phyloP scores from a whole-genome alignment of 2,888 invertebrate species.

The Myathropa florea region DNA sequence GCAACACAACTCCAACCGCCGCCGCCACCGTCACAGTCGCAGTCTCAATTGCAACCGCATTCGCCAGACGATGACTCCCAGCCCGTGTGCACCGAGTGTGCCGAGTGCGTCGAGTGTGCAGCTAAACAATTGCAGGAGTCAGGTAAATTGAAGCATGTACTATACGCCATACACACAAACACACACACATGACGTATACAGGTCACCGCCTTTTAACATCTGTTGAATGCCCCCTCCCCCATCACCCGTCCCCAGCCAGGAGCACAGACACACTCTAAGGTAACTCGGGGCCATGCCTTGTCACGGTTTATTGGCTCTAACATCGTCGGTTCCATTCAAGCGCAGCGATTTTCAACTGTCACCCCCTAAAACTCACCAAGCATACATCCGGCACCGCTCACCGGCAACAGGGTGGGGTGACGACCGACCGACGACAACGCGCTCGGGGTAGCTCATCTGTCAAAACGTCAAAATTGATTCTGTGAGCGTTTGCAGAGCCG shows the following conservation, averaged over 20 bases:
- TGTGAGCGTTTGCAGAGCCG: not conserved
- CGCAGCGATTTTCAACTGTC: conserved; percentile 22
- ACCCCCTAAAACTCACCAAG: conserved; percentile 38
- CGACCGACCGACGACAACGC: conserved; percentile 1
- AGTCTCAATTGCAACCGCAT: conserved; percentile 70
- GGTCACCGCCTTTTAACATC: conserved; percentile 15
- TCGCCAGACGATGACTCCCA: conserved; percentile 77
- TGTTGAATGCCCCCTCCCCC: conserved; percentile 32
- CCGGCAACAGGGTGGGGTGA: conserved; percentile 11
- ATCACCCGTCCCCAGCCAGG: not conserved
- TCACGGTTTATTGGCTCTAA: conserved; percentile 57
- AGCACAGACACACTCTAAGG: not conserved
- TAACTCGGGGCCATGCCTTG: conserved; percentile 15
- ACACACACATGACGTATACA: not conserved
- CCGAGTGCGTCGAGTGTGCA: conserved; percentile 80
- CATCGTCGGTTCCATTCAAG: conserved; percentile 39
- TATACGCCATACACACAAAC: not conserved
- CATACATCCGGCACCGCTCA: conserved; percentile 60
- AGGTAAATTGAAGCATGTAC: conserved; percentile 74
- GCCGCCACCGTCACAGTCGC: conserved; percentile 9
- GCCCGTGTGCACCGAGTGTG: conserved; percentile 80
- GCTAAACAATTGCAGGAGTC: conserved; percentile 80
- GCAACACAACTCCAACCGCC: conserved; percentile 63
- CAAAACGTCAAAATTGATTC: conserved; percentile 20
- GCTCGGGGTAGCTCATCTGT: not conserved